Evolutionary conservation across 2,888 invertebrate species (phyloP), one percentile per base, ranked within the genome.

Genomic region (Pandemis cinnamomeana): DNA sequence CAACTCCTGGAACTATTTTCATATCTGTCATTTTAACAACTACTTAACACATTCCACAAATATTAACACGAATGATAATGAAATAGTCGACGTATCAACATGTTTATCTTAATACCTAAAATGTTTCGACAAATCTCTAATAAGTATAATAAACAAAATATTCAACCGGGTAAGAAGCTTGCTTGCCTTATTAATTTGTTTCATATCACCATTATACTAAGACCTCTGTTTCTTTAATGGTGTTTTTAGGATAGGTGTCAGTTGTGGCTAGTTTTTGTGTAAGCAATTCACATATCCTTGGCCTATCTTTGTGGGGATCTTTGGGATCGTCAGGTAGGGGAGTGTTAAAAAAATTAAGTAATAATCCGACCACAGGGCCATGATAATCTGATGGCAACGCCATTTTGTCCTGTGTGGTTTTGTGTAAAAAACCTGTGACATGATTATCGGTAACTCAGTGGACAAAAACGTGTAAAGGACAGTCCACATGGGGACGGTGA

Each of bases 361-460:
- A 93, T 93, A 93, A 93, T 93, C 92, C 90, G 81, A 89, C 92
- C 92, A 88, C 93, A 93, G 89, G 87, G 78, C 89, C 89, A 87
- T 89, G 91, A 90, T 94, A 94, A 94, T 93, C 93, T 93, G 93
- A 93, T 92, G 88, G 93, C 92, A 92, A 93, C 93, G 93, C 93
- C 89, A 92, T 93, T 93, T 93, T 94, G 93, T 93, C 89, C 90
- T 93, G 94, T 94, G 94, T 94, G 94, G 93, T 92, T 94, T 91
- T 82, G 77, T 81, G 80, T 84, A 91, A 93, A 93, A 94, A 94
- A 92, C 83, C 90, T 92, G 93, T 94, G 94, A 93, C 93, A 92
- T 91, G 93, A 93, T 93, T 93, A 94, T 93, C 92, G 88, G 88
- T 87, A 88, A 89, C 87, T 83, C 84, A 84, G 80, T 76, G 77